Evolutionary conservation across 1,140 invertebrate species (phyloP), one percentile per base, ranked within the genome.

Genomic region (Drosophila nigromelanica): DNA sequence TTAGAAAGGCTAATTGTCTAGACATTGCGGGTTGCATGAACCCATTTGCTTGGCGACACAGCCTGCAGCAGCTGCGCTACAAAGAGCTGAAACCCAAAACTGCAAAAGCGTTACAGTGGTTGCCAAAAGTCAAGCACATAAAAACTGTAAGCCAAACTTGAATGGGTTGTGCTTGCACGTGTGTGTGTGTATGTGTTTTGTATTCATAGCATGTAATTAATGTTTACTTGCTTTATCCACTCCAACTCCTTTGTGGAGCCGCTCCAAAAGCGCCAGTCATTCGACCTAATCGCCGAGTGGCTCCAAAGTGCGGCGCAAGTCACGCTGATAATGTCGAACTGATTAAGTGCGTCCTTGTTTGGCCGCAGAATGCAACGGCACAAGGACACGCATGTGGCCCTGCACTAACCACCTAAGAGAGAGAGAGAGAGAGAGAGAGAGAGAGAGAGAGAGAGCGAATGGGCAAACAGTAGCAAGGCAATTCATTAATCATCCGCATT

Each of bases 261-360:
- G 11, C 24, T 12, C 12, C 39, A 45, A 72, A 76, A 55, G 56
- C 52, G 21, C 62, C 39, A 68, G 56, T 76, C 74, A 76, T 76
- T 63, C 27, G 47, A 47, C 42, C 62, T 72, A 73, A 76, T 72
- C 69, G 61, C 45, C 54, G 40, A 76, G 74, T 73, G 74, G 74
- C 62, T 59, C 14, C 43, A 62, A 48, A 69, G 58, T 58, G 58
- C 43, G 15, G 27, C 59, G 74, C 74, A 76, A 76, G 70, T 76
- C 74, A 76, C 54, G 70, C 63, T 76, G 74, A 76, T 76, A 68
- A 76, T 62, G 70, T 73, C 58, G 70, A 73, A 51, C 74, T 76
- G 74, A 76, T 76, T 73, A 76, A 76, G 70, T 76, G 74, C 67
- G 56, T 62, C 61, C 61, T 67, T 59, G 68, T 56, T 75, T 30